A percentile compares a stretch with the other conserved stretches of the same genome.
Conservation (phyloP, 2,888 invertebrate genomes). For the Zele albiditarsus region DNA sequence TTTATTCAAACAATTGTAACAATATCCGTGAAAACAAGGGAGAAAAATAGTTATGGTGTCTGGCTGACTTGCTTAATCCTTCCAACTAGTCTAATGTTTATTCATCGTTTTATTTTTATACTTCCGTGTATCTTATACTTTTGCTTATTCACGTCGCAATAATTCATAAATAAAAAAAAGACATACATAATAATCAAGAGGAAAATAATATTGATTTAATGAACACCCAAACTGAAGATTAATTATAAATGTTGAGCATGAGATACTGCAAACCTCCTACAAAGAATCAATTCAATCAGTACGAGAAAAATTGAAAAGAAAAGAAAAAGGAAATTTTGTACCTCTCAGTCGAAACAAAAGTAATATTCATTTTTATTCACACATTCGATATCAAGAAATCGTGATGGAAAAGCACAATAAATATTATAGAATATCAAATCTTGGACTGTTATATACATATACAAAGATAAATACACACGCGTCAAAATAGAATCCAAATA, state of each 20-base stretch:
- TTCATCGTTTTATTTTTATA: constrained; percentile 14
- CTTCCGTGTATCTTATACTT: background rate
- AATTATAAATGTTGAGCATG: constrained; percentile 20
- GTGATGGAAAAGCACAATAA: background rate
- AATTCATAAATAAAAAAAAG: background rate
- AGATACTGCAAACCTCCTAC: background rate
- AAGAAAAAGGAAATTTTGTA: background rate
- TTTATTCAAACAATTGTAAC: background rate
- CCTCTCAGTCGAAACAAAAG: background rate
- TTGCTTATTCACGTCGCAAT: background rate
- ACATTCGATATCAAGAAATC: background rate
- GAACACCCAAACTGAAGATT: background rate
- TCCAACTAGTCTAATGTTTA: constrained; percentile 27
- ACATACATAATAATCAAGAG: background rate
- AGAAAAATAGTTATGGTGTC: background rate
- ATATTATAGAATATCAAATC: background rate
- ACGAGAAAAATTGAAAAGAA: background rate
- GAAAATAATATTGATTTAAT: constrained; percentile 13
- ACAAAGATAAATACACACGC: background rate
- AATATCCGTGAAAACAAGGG: background rate
- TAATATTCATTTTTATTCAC: constrained; percentile 10
- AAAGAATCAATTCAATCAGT: constrained; percentile 1
- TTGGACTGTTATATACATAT: background rate
- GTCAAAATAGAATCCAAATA: background rate
- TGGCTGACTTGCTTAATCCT: constrained; percentile 20